phyloP scores from a whole-genome alignment of 1,140 invertebrate species.

The Temnothorax longispinosus region DNA sequence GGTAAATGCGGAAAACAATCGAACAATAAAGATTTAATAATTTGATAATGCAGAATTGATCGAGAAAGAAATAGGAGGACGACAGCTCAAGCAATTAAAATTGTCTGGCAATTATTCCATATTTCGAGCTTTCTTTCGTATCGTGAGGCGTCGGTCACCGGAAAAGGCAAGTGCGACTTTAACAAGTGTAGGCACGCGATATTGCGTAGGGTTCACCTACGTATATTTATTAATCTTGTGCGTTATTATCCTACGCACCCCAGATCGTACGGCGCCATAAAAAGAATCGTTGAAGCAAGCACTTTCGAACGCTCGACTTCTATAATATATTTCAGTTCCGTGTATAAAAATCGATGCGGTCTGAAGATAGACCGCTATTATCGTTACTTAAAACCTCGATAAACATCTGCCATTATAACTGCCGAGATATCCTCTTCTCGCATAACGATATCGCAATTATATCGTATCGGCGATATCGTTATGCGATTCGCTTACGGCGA shows the following conservation, averaged over 20 bases:
- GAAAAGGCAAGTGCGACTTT: constrained; percentile 59
- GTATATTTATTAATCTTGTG: constrained; percentile 39
- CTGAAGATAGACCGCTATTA: neutral
- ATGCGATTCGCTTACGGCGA: constrained; percentile 10
- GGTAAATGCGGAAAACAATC: neutral
- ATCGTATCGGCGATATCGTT: constrained; percentile 9
- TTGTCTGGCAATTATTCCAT: neutral
- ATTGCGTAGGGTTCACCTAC: constrained; percentile 67
- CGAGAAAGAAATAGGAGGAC: neutral
- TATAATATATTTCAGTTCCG: neutral
- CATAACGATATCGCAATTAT: neutral
- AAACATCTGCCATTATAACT: neutral
- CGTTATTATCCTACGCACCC: constrained; percentile 67
- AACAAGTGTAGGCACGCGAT: constrained; percentile 68
- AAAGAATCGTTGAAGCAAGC: constrained; percentile 31
- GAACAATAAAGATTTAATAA: neutral
- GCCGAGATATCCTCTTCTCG: neutral
- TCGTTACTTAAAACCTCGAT: constrained; percentile 2
- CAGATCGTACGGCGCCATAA: constrained; percentile 48
- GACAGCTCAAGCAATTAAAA: constrained; percentile 3
- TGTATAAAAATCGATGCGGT: neutral
- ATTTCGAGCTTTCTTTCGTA: constrained; percentile 2
- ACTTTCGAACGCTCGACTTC: neutral
- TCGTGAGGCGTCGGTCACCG: constrained; percentile 17
- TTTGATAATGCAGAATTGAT: neutral